phyloP scores from a whole-genome alignment of 1,140 invertebrate genomes.

The Magallana angulata region DNA sequence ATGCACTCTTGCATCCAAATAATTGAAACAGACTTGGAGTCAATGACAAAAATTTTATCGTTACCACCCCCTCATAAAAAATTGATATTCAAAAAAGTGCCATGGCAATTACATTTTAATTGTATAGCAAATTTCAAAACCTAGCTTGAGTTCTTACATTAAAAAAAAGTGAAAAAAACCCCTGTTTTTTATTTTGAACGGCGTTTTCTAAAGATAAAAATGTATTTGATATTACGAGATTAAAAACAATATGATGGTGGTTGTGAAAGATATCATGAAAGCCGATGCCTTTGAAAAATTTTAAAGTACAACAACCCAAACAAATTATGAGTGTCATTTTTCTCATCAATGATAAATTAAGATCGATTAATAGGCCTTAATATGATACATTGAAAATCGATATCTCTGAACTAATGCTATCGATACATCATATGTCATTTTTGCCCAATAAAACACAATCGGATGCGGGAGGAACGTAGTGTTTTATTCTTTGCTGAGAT shows the following conservation, averaged over 20 bases:
- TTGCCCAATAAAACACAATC: background rate
- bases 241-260: background rate
- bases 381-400: constrained; percentile 31
- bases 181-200: no score
- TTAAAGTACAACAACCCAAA: background rate
- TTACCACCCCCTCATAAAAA: no score
- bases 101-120: no score
- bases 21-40: no score
- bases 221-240: no score
- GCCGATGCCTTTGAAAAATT: background rate
- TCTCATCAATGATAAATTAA: constrained; percentile 27
- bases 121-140: no score
- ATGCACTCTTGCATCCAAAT: no score
- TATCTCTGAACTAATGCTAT: constrained; percentile 12
- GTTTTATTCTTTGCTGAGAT: constrained; percentile 25
- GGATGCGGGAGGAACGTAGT: background rate
- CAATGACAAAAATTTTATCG: no score
- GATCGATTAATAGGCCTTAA: constrained; percentile 7
- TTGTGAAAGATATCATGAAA: background rate
- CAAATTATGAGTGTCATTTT: constrained; percentile 14
- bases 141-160: no score
- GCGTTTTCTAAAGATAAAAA: no score
- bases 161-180: no score
- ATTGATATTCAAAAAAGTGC: no score
- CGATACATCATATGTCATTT: constrained; percentile 31